Evolutionary conservation across 2,113 vertebrate species (phyloP), one percentile per base, ranked within the genome.

Genomic region (Pseudolaguvia tuberculata): DNA sequence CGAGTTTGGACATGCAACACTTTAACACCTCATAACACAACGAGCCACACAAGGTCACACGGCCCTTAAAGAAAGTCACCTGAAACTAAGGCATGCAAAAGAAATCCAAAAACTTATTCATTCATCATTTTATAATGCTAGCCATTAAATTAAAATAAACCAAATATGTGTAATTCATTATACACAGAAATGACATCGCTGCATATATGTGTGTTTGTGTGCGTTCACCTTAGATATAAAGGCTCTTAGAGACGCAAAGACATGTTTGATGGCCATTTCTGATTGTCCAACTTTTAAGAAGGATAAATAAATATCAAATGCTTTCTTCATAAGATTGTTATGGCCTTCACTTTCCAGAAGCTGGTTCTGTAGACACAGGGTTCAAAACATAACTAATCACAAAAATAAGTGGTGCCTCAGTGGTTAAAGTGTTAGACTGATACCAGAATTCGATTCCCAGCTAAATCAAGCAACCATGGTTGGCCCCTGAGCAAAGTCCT

Each of bases 1-100:
- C 90, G 83, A 97, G 88, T 84, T 96, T 97, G 20, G 96, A 97
- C 31, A 95, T 95, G 63, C 96, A 98, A 80, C 96, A 98, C 81
- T 96, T 98, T 45, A 99, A 89, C 79, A 97, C 93, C 81, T 98
- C 96, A 0, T 95, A 98, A 90, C 97, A 99, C 84, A 99, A 92
- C 0, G 92, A 91, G 66, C 95, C 93, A 7, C 97, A 99, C 88
- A 98, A 89, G 59, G 92, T 96, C 79, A 97, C 95, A 1, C 95
- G 91, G 70, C 97, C 97, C 83, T 96, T 98, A 82, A 99, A 99
- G 84, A 98, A 92, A 0, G 92, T 92, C 2, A 92, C 88, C 0
- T 96, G 94, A 84, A 99, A 99, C 96, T 99, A 85, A 15, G 10
- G 35, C 23, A 75, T n/a, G 59, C n/a, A 55, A 63, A 50, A 12